Base-by-base conservation (phyloP, 2,113 vertebrate species). In the Paradisaea rubra region DNA sequence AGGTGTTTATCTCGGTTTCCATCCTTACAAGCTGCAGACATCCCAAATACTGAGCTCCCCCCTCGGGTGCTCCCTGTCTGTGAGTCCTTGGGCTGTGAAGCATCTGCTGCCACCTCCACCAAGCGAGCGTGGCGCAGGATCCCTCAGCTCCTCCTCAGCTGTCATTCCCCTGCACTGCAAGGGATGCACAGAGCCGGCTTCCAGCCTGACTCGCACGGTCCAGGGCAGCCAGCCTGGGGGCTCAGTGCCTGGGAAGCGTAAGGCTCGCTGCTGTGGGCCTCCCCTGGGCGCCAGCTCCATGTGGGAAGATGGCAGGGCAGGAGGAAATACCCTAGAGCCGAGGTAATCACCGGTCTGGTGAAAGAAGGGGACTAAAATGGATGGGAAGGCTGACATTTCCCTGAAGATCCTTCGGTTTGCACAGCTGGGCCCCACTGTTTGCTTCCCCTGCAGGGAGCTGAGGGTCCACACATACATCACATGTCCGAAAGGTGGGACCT, bases 211-310 rank as follows among this genome's bases (percentile, higher is more conserved):
- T 3, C 5, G 5, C 33, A 3, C 0, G 1, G 25, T 7, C 20
- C n/a, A 20, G 74, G 57, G 18, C 52, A 23, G 35, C 49, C 57
- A 56, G 41, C 35, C 72, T 14, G 2, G 15, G 19, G 63, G 5
- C 21, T 17, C 57, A 1, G 45, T 19, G 65, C 15, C 54, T 33
- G 82, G 25, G 35, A 4, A n/a, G 44, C 0, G 0, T 0, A 1
- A 23, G 19, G 4, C 23, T 21, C 21, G 11, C n/a, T 44, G 37
- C 8, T 7, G 6, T 1, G 6, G 11, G 19, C 5, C 31, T n/a
- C 5, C 18, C 50, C 39, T 6, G 5, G 53, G 50, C 41, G n/a
- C 39, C 3, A 35, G 6, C 8, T 9, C 54, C 3, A 1, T 1
- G 5, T 14, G 57, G 42, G 81, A 39, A 30, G 39, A 22, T 17